phyloP scores from a whole-genome alignment of 2,888 invertebrate genomes.

The Artemia sinica region DNA sequence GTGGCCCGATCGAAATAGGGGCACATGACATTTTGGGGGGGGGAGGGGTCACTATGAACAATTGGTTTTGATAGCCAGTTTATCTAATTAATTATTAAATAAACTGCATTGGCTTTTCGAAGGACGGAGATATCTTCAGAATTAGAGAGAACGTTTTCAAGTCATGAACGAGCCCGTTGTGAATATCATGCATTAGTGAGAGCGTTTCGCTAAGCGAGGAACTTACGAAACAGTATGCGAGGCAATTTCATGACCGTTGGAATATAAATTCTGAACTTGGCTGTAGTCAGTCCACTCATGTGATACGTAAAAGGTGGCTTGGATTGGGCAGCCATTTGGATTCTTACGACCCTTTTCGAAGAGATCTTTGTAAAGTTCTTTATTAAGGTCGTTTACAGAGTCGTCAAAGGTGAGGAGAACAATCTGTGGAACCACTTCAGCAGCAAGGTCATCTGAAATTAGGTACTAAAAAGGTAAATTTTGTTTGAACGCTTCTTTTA shows the following conservation, averaged over 20 bases:
- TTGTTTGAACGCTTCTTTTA: too few relatives aligned
- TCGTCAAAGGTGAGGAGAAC: conserved; percentile 84
- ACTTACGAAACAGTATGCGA: conserved; percentile 95
- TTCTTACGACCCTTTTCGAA: conserved; percentile 77
- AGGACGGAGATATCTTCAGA: too few relatives aligned
- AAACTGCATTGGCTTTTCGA: too few relatives aligned
- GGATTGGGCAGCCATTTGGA: conserved; percentile 78
- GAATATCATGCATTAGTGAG: background rate
- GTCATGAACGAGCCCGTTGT: too few relatives aligned
- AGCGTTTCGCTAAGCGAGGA: background rate
- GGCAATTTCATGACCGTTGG: conserved; percentile 89
- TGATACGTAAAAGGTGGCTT: conserved; percentile 90
- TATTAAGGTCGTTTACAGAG: conserved; percentile 85
- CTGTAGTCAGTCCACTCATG: conserved; percentile 99
- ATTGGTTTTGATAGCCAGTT: too few relatives aligned
- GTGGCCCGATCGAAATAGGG: too few relatives aligned
- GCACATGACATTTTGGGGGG: too few relatives aligned
- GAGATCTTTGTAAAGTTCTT: conserved; percentile 69
- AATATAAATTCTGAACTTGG: conserved; percentile 86
- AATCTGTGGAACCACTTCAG: conserved; percentile 73
- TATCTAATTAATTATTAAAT: too few relatives aligned
- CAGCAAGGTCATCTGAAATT: conserved; percentile 50
- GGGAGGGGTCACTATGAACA: too few relatives aligned
- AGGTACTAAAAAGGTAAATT: too few relatives aligned
- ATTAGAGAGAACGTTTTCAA: too few relatives aligned